These are phyloP conservation scores for Drosophila nr. medialis DNA, from an alignment of 2,888 invertebrate genomes.

Conservation along the genomic window DNA sequence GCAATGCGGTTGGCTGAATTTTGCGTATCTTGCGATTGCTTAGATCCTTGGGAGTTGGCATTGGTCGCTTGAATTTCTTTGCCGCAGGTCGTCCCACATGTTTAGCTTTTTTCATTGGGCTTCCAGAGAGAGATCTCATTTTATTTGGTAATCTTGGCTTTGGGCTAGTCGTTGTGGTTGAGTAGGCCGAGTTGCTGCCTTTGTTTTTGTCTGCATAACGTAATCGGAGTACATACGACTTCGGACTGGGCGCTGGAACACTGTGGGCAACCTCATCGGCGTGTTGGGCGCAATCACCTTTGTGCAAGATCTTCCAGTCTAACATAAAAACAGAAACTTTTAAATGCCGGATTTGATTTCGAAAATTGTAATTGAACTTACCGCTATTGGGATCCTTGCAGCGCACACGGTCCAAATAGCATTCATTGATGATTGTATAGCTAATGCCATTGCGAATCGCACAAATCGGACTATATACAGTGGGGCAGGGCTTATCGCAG, in stretches of 20 bases:
- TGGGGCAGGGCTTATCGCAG: slow-evolving; percentile 66
- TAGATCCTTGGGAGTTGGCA: slow-evolving; percentile 37
- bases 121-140: background rate
- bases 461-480: slow-evolving; percentile 69
- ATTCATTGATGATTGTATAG: slow-evolving; percentile 77
- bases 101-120: background rate
- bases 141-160: slow-evolving; percentile 1
- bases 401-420: slow-evolving; percentile 67
- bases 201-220: slow-evolving; percentile 20
- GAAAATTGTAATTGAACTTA: slow-evolving; percentile 38
- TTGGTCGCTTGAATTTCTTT: slow-evolving; percentile 24
- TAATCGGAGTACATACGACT: slow-evolving; percentile 28
- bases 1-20: slow-evolving; percentile 31
- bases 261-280: slow-evolving; percentile 21
- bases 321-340: background rate
- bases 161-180: background rate
- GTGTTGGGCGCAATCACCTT: slow-evolving; percentile 60
- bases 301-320: slow-evolving; percentile 66
- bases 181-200: background rate
- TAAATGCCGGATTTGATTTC: background rate
- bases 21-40: slow-evolving; percentile 65
- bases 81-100: background rate
- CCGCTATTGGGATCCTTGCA: slow-evolving; percentile 72
- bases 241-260: slow-evolving; percentile 20
- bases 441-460: slow-evolving; percentile 67